Base-by-base conservation (phyloP, 2,113 vertebrate genomes). In the Trinectes maculatus region DNA sequence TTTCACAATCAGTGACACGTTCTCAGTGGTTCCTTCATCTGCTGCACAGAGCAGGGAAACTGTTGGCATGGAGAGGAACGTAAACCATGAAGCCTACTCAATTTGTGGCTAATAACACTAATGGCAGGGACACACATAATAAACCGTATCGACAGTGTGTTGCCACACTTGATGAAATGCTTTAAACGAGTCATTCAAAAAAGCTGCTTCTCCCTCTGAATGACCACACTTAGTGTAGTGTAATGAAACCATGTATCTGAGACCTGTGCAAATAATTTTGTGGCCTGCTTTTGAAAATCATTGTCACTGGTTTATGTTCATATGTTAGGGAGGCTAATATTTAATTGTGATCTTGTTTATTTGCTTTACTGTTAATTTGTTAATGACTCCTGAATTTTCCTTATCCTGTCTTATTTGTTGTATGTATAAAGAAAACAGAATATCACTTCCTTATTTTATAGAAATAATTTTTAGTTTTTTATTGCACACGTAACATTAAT, bases 121-220 rank as follows among this genome's bases (percentile, higher is more conserved):
- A 59, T 55, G 83, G 61, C 46, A 51, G 62, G 78, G 67, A 33
- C 19, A 8, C 60, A 43, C 52, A 58, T 65, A 49, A 60, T 70
- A 82, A 83, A 70, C 60, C 63, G 43, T 39, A 60, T 63, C 74
- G 74, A 64, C 64, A 60, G 58, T 74, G 68, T 76, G 67, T 77
- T 78, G 79, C 75, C 83, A 80, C 81, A 60, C 60, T 53, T 80
- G 64, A 70, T 83, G 39, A 82, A 77, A 80, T 40, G 52, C 53
- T 85, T 79, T 65, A 83, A 82, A 85, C 89, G 79, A 83, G 61
- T 85, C 74, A 85, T 76, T 89, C 58, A 71, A 51, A 75, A 84
- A 70, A 69, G 52, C 49, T 43, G 28, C 36, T 70, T 73, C 66
- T 78, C 67, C 44, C 25, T 74, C 24, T 79, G 71, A 22, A 52